Conservation (phyloP, 1,140 invertebrate species). For the Musca vetustissima region DNA sequence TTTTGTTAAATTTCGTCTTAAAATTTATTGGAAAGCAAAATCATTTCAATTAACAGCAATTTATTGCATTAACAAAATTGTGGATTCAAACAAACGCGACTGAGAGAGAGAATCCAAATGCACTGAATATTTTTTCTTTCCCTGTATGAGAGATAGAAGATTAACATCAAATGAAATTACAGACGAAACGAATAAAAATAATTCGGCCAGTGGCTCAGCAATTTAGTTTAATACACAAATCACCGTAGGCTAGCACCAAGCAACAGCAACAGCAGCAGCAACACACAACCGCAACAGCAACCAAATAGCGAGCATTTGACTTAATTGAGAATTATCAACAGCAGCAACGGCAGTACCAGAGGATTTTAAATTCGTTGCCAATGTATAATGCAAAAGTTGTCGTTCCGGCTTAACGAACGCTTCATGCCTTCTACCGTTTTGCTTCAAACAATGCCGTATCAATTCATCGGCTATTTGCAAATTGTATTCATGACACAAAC, state of each 20-base stretch:
- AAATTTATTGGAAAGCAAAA: constrained; percentile 1
- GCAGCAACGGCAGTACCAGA: not conserved
- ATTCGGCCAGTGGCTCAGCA: constrained; percentile 1
- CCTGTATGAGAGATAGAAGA: too few relatives aligned
- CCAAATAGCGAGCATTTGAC: not conserved
- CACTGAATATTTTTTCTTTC: not conserved
- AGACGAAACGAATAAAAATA: not conserved
- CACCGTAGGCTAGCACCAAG: not conserved
- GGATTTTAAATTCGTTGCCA: not conserved
- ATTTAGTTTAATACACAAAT: not conserved
- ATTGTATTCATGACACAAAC: not conserved
- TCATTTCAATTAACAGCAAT: constrained; percentile 20
- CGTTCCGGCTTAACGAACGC: not conserved
- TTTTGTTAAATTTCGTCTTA: not conserved
- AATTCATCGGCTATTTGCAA: not conserved
- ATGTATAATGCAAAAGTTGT: not conserved
- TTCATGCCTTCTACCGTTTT: not conserved
- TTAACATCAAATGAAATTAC: too few relatives aligned
- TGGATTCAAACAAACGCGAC: constrained; percentile 1
- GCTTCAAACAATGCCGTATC: constrained; percentile 4
- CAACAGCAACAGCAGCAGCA: not conserved
- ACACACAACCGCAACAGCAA: not conserved
- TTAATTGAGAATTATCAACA: not conserved
- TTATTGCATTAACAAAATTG: constrained; percentile 5
- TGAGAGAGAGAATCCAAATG: not conserved